Conservation (phyloP, 2,888 invertebrate species). For the Papilio elwesi region DNA sequence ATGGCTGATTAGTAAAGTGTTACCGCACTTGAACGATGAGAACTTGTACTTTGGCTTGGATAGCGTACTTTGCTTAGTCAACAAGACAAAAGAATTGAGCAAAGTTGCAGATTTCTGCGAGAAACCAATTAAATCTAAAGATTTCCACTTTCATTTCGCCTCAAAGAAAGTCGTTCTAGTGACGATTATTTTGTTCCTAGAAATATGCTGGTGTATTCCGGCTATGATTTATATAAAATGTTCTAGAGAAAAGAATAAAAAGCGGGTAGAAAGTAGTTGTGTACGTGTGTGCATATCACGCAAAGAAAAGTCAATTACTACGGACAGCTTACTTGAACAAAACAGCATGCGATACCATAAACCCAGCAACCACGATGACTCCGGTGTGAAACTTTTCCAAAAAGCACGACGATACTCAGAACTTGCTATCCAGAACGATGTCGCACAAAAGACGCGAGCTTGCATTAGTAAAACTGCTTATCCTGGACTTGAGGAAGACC, state of each 20-base stretch:
- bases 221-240: constrained; percentile 49
- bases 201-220: constrained; percentile 68
- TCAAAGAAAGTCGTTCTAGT: constrained; percentile 63
- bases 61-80: constrained; percentile 70
- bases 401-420: constrained; percentile 45
- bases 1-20: constrained; percentile 81
- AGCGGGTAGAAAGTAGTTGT: constrained; percentile 16
- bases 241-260: constrained; percentile 40
- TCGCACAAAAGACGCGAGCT: constrained; percentile 34
- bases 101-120: constrained; percentile 41
- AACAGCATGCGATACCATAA: constrained; percentile 5
- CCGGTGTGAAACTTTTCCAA: constrained; percentile 44
- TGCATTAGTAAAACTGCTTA: constrained; percentile 34
- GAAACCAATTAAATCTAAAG: constrained; percentile 39
- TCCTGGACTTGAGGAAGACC: constrained; percentile 25
- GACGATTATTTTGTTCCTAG: constrained; percentile 59
- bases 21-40: constrained; percentile 84
- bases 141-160: constrained; percentile 49
- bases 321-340: constrained; percentile 7
- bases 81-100: constrained; percentile 50
- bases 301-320: constrained; percentile 24
- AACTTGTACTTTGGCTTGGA: constrained; percentile 84
- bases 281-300: constrained; percentile 21
- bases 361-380: constrained; percentile 12
- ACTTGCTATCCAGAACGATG: constrained; percentile 41